phyloP scores from a whole-genome alignment of 2,797 vertebrate genomes.

The Brotula barbata region DNA sequence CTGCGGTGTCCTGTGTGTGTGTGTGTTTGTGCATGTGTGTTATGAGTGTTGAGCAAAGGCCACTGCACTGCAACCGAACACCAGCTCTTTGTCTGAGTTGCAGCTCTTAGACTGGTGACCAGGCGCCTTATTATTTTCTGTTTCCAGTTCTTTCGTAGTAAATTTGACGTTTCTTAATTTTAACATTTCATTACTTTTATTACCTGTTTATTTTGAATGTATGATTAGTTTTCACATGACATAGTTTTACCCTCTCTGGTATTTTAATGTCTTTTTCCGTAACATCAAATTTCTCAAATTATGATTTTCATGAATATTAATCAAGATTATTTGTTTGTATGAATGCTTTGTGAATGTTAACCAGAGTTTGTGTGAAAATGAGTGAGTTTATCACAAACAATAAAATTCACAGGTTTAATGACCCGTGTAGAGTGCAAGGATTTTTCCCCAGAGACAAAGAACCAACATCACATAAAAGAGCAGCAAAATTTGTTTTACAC shows the following conservation, averaged over 20 bases:
- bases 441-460: conserved; percentile 46
- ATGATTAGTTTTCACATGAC: not conserved
- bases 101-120: conserved; percentile 46
- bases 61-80: conserved; percentile 74
- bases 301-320: no score
- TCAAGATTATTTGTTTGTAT: no score
- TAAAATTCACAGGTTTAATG: conserved; percentile 65
- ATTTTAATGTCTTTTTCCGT: conserved; percentile 11
- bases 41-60: conserved; percentile 70
- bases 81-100: conserved; percentile 68
- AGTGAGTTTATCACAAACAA: conserved; percentile 46
- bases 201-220: no score
- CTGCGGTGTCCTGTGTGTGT: conserved; percentile 30
- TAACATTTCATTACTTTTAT: not conserved
- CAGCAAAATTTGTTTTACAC: conserved; percentile 33
- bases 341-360: conserved; percentile 23
- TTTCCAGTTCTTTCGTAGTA: conserved; percentile 26
- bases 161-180: conserved; percentile 7
- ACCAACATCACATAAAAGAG: conserved; percentile 38
- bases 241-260: not conserved
- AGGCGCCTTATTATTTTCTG: conserved; percentile 31
- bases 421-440: conserved; percentile 31
- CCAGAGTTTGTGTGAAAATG: conserved; percentile 18
- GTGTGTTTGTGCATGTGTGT: not conserved
- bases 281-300: not conserved